Evolutionary conservation across 2,113 vertebrate genomes (phyloP).

Genomic region (Ondatra zibethicus): DNA sequence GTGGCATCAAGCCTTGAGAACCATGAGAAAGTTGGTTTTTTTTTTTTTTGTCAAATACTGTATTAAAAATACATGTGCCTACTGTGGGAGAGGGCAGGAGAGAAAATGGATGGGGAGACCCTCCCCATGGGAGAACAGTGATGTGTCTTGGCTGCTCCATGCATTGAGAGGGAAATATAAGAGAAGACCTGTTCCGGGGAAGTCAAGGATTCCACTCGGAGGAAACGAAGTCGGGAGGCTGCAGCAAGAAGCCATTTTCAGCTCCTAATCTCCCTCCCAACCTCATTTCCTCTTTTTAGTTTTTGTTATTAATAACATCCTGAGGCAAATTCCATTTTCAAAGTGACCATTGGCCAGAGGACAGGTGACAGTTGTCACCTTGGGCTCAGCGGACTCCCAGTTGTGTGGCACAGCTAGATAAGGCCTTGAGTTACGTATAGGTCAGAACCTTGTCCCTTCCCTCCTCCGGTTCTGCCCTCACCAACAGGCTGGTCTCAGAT

Average conservation of each 20-base stretch:
- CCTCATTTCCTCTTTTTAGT: not conserved
- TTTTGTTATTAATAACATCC: not conserved
- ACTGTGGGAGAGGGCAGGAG: not conserved
- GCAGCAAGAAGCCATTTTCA: not conserved
- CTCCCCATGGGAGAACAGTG: not conserved
- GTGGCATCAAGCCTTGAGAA: not conserved
- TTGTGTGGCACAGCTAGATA: not conserved
- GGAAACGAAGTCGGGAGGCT: not conserved
- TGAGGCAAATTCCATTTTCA: not conserved
- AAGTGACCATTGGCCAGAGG: not conserved
- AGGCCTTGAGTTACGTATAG: not conserved
- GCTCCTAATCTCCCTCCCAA: not conserved
- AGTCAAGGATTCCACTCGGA: not conserved
- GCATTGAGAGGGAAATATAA: not conserved
- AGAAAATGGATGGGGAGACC: not conserved
- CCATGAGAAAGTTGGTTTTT: not conserved
- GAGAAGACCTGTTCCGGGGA: not conserved
- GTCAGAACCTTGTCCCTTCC: not conserved
- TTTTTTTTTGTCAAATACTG: not conserved
- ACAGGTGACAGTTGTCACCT: not conserved
- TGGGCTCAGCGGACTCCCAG: too few relatives aligned
- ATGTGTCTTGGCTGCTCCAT: too few relatives aligned
- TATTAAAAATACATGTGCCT: not conserved
- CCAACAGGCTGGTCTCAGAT: slow-evolving; percentile 55
- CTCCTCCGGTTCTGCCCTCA: not conserved